Conservation (phyloP, 2,888 invertebrate genomes). For the Tribolium freemani region DNA sequence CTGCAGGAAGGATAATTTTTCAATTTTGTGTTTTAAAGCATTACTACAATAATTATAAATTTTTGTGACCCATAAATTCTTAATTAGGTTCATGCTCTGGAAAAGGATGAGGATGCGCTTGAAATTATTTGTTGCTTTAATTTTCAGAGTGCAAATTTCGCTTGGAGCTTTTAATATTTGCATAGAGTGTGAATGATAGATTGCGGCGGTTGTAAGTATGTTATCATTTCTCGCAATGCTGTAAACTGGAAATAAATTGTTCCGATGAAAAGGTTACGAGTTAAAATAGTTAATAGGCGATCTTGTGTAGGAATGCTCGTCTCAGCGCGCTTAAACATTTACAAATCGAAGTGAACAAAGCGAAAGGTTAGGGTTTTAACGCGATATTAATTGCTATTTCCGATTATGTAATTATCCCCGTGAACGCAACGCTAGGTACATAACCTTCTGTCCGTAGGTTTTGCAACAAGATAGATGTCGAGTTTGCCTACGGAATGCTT, state of each 20-base stretch:
- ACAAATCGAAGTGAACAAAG: slow-evolving; percentile 18
- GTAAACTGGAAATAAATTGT: neutral
- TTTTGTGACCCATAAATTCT: no score
- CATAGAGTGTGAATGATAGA: no score
- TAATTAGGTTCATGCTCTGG: no score
- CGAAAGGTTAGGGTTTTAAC: slow-evolving; percentile 40
- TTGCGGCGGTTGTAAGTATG: neutral
- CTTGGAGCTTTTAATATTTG: no score
- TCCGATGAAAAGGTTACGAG: neutral
- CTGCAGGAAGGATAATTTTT: no score
- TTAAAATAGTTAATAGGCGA: neutral
- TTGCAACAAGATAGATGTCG: slow-evolving; percentile 47
- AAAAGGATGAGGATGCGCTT: no score
- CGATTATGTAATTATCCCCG: slow-evolving; percentile 49
- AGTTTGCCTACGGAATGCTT: slow-evolving; percentile 45
- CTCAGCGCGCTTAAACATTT: neutral
- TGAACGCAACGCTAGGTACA: slow-evolving; percentile 42
- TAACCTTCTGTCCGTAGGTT: slow-evolving; percentile 45
- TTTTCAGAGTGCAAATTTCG: no score
- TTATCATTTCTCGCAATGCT: neutral
- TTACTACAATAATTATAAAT: no score
- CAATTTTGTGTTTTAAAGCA: no score
- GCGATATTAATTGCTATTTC: slow-evolving; percentile 51
- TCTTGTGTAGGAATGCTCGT: neutral
- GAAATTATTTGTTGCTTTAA: no score